Evolutionary conservation across 2,888 invertebrate species (phyloP).

Genomic region (Phymatocera aterrima): DNA sequence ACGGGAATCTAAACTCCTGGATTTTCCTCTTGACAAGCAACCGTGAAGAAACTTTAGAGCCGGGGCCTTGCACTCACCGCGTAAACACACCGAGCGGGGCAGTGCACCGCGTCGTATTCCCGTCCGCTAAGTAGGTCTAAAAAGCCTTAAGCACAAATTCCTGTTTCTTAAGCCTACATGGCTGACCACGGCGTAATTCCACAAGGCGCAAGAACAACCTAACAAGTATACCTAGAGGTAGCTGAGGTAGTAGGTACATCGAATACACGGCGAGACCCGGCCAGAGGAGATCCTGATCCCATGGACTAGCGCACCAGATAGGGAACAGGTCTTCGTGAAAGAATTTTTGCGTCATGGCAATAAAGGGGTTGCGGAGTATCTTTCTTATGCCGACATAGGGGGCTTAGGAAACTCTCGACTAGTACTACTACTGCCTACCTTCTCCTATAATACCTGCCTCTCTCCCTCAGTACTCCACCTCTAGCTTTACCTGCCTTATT

Average conservation of each 20-base stretch:
- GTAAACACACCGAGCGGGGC: conserved; percentile 3
- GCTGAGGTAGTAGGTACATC: conserved; percentile 47
- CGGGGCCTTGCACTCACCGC: conserved; percentile 17
- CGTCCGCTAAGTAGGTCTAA: conserved; percentile 42
- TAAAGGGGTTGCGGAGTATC: conserved; percentile 29
- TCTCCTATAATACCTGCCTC: background rate
- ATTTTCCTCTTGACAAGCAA: background rate
- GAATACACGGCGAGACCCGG: conserved; percentile 38
- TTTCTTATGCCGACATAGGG: conserved; percentile 7
- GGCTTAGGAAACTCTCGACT: conserved; percentile 5
- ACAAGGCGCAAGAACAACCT: conserved; percentile 54
- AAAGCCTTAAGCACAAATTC: conserved; percentile 63
- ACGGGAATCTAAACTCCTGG: background rate
- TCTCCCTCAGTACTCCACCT: background rate
- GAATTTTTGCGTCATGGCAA: conserved; percentile 48
- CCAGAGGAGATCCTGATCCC: conserved; percentile 49
- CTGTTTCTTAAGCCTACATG: conserved; percentile 60
- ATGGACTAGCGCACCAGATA: conserved; percentile 55
- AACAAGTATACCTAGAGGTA: conserved; percentile 52
- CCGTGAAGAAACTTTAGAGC: background rate
- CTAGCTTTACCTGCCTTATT: conserved; percentile 38
- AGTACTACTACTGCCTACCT: too few relatives aligned
- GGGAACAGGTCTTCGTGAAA: conserved; percentile 58
- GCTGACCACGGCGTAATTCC: conserved; percentile 46
- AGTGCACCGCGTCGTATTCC: conserved; percentile 16